Evolutionary conservation across 2,113 vertebrate genomes (phyloP).

Genomic region (Sturnira hondurensis): DNA sequence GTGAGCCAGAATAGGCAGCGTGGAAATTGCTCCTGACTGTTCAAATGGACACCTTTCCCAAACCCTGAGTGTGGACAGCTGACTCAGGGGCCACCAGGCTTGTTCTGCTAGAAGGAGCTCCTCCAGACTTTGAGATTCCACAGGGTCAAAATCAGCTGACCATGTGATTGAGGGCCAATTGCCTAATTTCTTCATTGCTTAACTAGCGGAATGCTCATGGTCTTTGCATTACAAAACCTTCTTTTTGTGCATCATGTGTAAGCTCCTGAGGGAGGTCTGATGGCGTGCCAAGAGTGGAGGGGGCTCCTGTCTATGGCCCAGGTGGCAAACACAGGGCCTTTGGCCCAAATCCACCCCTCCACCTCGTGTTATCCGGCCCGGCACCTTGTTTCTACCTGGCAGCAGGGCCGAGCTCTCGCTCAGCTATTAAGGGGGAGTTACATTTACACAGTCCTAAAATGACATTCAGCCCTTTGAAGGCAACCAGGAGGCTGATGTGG

Average conservation of each 20-base stretch:
- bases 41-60: not conserved
- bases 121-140: not conserved
- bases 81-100: not conserved
- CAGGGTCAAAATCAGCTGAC: not conserved
- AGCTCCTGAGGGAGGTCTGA: not conserved
- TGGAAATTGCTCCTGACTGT: not conserved
- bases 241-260: not conserved
- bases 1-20: fast-evolving
- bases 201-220: fast-evolving
- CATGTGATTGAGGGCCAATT: fast-evolving
- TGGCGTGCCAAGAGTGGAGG: fast-evolving
- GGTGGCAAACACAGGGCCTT: no score
- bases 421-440: no score
- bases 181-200: not conserved
- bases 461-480: no score
- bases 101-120: not conserved
- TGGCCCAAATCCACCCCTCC: no score
- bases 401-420: no score
- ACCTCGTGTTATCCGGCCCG: no score
- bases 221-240: not conserved
- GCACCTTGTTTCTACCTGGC: no score
- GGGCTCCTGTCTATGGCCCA: not conserved
- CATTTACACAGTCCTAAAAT: no score
- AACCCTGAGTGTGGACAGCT: fast-evolving
- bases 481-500: no score